phyloP scores from a whole-genome alignment of 2,113 vertebrate species.

The Calyptommatus sinebrachiatus region DNA sequence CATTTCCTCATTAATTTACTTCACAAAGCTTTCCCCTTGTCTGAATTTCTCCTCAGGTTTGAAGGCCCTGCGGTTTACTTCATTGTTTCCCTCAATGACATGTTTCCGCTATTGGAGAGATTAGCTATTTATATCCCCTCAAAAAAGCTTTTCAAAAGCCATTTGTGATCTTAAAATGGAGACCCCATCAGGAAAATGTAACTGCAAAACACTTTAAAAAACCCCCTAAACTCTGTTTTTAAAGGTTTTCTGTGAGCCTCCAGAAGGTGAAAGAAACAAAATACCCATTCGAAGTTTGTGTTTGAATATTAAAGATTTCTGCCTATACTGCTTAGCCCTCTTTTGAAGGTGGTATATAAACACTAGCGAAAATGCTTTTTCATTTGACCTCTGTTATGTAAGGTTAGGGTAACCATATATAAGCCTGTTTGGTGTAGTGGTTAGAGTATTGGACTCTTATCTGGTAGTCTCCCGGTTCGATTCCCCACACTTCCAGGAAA shows the following conservation, averaged over 20 bases:
- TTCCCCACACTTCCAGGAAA: too few relatives aligned
- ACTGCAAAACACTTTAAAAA: not conserved
- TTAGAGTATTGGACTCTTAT: too few relatives aligned
- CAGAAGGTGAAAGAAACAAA: not conserved
- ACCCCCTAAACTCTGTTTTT: not conserved
- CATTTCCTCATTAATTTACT: constrained; percentile 1
- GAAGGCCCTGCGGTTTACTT: not conserved
- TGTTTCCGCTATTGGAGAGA: not conserved
- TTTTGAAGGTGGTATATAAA: too few relatives aligned
- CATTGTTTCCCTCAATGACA: accelerated
- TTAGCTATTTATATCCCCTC: constrained; percentile 1
- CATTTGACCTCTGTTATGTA: too few relatives aligned
- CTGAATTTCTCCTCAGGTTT: constrained; percentile 1
- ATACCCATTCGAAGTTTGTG: not conserved
- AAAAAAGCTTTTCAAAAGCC: not conserved
- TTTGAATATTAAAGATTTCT: not conserved
- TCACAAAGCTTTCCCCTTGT: not conserved
- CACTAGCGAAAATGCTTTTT: too few relatives aligned
- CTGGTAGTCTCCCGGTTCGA: too few relatives aligned
- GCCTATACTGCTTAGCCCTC: not conserved
- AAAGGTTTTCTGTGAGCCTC: not conserved
- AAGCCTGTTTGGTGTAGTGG: too few relatives aligned
- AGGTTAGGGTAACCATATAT: too few relatives aligned
- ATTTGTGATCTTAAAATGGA: not conserved
- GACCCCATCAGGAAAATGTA: not conserved